Conservation (phyloP, 2,113 vertebrate genomes). For the Python bivittatus region DNA sequence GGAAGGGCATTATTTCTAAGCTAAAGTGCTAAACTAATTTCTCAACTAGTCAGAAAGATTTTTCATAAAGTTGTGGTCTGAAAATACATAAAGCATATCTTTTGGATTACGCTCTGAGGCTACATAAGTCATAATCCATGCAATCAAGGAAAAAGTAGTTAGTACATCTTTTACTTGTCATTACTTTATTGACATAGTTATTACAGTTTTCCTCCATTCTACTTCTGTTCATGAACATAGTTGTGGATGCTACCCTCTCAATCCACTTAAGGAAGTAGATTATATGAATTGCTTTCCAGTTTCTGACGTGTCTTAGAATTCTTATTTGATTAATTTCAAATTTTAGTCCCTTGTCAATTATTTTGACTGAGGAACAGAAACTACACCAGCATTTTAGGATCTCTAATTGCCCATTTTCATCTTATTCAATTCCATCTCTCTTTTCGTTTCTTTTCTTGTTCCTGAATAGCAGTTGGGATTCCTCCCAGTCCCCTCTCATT, state of each 20-base stretch:
- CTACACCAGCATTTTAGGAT: conserved; percentile 48
- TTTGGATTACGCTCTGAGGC: background rate
- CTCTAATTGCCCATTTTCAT: background rate
- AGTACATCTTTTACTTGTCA: background rate
- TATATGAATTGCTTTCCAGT: background rate
- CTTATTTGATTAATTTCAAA: conserved; percentile 33
- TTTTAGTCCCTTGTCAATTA: conserved; percentile 56
- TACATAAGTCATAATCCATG: background rate
- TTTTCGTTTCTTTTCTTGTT: conserved; percentile 23
- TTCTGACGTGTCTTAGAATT: conserved; percentile 22
- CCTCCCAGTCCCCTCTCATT: conserved; percentile 12
- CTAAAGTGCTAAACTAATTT: background rate
- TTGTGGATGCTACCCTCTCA: background rate
- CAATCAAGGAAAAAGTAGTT: background rate
- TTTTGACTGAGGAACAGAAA: conserved; percentile 59
- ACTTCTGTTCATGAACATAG: background rate
- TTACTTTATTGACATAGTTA: background rate
- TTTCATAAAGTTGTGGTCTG: background rate
- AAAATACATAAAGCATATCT: background rate
- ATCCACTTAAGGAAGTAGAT: background rate
- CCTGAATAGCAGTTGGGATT: conserved; percentile 10
- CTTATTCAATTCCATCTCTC: background rate
- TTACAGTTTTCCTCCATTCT: background rate
- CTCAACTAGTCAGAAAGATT: background rate
- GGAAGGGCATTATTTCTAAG: background rate